Conservation (phyloP, 2,797 vertebrate genomes). For the Tympanoctomys barrerae region DNA sequence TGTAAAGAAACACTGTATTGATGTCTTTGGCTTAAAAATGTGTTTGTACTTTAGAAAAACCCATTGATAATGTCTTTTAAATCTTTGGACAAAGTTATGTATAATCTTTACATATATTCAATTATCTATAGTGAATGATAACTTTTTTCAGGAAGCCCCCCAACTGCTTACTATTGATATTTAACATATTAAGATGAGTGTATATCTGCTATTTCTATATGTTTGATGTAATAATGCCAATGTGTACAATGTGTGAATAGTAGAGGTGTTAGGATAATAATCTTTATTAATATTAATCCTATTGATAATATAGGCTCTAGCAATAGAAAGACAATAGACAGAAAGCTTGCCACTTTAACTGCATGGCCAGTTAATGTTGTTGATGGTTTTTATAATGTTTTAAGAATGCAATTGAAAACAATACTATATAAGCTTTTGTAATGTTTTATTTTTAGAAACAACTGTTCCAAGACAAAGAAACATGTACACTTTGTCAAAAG, state of each 20-base stretch:
- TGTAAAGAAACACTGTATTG: not conserved
- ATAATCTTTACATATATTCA: not conserved
- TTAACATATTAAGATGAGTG: not conserved
- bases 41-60: not conserved
- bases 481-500: conserved; percentile 94
- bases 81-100: not conserved
- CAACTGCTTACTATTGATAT: not conserved
- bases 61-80: not conserved
- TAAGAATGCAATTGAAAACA: conserved; percentile 52
- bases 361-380: not conserved
- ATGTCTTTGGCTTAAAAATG: not conserved
- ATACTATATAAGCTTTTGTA: conserved; percentile 64
- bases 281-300: not conserved
- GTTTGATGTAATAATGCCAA: not conserved
- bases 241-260: not conserved
- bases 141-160: not conserved
- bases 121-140: not conserved
- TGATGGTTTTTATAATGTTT: conserved; percentile 42
- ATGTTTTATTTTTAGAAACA: conserved; percentile 89
- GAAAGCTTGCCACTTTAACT: not conserved
- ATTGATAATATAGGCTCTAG: no score
- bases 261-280: not conserved
- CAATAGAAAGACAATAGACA: not conserved
- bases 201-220: not conserved
- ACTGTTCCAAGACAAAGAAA: conserved; percentile 94